These are phyloP conservation scores for Acrocyrtus sp. DNA, from an alignment of 2,888 invertebrate genomes.

Conservation along the genomic window DNA sequence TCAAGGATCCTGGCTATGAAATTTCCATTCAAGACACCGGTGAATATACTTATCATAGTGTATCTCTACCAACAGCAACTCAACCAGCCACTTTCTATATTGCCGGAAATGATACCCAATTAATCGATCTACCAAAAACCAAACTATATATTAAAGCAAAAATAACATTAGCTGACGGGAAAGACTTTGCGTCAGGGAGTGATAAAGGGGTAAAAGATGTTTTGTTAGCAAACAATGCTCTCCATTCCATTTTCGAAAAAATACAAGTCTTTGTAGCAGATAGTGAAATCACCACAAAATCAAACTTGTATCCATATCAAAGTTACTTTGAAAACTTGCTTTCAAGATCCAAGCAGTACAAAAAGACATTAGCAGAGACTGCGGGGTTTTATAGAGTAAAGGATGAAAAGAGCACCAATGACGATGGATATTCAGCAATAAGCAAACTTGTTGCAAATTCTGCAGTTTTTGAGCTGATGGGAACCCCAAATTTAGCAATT, in stretches of 20 bases:
- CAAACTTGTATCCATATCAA: slow-evolving; percentile 26
- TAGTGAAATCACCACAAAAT: slow-evolving; percentile 20
- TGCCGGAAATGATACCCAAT: slow-evolving; percentile 41
- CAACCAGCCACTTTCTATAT: slow-evolving; percentile 39
- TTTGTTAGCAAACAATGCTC: slow-evolving; percentile 28
- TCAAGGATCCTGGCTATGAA: slow-evolving; percentile 37
- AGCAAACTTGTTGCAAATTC: slow-evolving; percentile 7
- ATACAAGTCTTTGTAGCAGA: slow-evolving; percentile 12
- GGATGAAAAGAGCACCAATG: slow-evolving; percentile 17
- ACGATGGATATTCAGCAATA: slow-evolving; percentile 19
- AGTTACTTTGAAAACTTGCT: slow-evolving; percentile 29
- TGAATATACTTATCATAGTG: slow-evolving; percentile 13
- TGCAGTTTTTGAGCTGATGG: slow-evolving; percentile 45
- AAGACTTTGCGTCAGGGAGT: no score
- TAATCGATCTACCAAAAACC: slow-evolving; percentile 29
- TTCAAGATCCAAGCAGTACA: slow-evolving; percentile 15
- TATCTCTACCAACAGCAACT: neutral
- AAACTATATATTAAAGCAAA: slow-evolving; percentile 27
- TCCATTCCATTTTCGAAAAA: slow-evolving; percentile 36
- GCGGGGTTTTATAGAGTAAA: slow-evolving; percentile 37
- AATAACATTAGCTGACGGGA: slow-evolving; percentile 5
- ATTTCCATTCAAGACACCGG: slow-evolving; percentile 7
- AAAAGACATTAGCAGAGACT: slow-evolving; percentile 21
- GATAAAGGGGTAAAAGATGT: neutral
- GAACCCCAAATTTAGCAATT: slow-evolving; percentile 37